Evolutionary conservation across 1,140 invertebrate species (phyloP).

Genomic region (Rhopalosiphum maidis): DNA sequence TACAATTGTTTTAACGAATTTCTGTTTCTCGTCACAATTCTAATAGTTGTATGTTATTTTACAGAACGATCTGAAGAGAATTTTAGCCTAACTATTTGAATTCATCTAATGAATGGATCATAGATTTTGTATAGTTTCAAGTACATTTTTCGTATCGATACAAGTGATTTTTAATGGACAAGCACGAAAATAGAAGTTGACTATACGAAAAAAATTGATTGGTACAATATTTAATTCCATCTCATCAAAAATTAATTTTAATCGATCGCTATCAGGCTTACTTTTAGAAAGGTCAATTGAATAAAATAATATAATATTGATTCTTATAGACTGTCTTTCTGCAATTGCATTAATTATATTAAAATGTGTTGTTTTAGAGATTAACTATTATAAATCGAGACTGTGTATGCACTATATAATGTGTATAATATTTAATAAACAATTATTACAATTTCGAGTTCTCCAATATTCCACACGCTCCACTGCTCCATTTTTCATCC

Average conservation of each 20-base stretch:
- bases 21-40: background rate
- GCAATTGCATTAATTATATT: no score
- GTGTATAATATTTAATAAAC: no score
- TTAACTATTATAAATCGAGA: no score
- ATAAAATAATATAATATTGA: background rate
- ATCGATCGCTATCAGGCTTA: background rate
- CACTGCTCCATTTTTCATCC: no score
- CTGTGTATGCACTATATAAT: no score
- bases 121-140: background rate
- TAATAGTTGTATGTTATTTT: background rate
- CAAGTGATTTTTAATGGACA: background rate
- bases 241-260: background rate
- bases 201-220: background rate
- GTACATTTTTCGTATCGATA: background rate
- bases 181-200: background rate
- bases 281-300: background rate
- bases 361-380: no score
- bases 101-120: background rate
- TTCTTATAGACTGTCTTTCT: background rate
- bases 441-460: no score
- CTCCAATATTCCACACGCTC: no score
- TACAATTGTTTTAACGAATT: background rate
- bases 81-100: background rate
- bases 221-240: background rate
- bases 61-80: background rate